Base-by-base conservation (phyloP, 2,797 vertebrate species). In the Manis pentadactyla region DNA sequence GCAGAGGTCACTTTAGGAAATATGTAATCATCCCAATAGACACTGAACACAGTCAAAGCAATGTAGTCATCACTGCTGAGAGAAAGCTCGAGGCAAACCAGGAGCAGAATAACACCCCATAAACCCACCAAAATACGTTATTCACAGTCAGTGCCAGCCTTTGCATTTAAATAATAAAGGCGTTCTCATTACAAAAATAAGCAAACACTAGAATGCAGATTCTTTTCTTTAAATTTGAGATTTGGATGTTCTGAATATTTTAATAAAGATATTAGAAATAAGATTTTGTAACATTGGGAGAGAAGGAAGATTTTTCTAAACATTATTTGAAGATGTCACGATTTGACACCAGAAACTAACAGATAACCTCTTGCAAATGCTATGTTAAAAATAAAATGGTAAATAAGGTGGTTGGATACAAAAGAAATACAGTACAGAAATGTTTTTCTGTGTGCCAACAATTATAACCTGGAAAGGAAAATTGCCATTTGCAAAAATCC, bases 401-500 rank as follows among this genome's bases (percentile, higher is more conserved):
- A 93, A 87, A 85, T 63, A 82, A 71, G 71, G 49, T 87, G 57
- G 29, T 39, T 81, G 29, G 53, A 23, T 37, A 37, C 14, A 82
- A 63, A 95, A 83, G 25, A 77, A 71, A 64, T 87, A 71, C 39
- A 68, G 74, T n/a, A 66, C 25, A 87, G 87, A 92, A 93, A 78
- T 61, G 23, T 49, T 93, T 85, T 79, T 69, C 82, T 68, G 10
- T 23, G 17, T 81, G 57, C 46, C 87, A 91, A n/a, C 49, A 74
- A 71, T 63, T 73, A 77, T 55, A 57, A 90, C 8, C n/a, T 81
- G 64, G 46, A 69, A 94, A 87, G 29, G n/a, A 78, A 64, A 81
- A 42, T 75, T 71, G 37, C 19, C 46, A 64, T 27, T 93, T 64
- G 19, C 31, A 84, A 91, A 90, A 86, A 73, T 49, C 90, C 37